Evolutionary conservation across 2,113 vertebrate species (phyloP), one percentile per base, ranked within the genome.

Genomic region (Monopterus albus): DNA sequence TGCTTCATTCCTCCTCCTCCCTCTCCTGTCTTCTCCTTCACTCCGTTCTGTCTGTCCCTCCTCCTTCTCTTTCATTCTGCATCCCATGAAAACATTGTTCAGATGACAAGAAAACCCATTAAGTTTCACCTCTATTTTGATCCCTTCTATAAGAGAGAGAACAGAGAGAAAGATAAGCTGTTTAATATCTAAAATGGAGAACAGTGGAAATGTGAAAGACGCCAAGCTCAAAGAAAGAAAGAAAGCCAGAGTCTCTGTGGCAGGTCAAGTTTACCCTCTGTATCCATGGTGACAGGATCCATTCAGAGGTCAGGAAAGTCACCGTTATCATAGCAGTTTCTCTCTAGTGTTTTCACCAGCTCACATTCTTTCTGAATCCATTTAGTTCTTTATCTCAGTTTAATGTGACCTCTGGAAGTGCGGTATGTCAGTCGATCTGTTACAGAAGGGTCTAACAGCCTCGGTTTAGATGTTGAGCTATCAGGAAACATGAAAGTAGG

Each of bases 51-150:
- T 35, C 40, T 26, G 4, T 33, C 28, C 29, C 51, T 38, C 29
- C 35, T 23, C 13, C 47, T 69, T 46, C 50, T 26, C 35, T 31
- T 55, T n/a, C 25, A 20, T 53, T 33, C 23, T 45, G n/a, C 38
- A 5, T 14, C 7, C n/a, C 58, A 42, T 39, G 35, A 57, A 64
- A 61, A 62, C 53, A 50, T 33, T 45, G 60, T 73, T 47, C 20
- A 18, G 75, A 93, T 93, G 91, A 93, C 92, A 93, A 91, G 89
- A 94, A 93, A 45, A 89, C 90, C 89, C 21, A 26, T 43, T 43
- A 6, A 1, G 3, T 46, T 13, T 33, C 56, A 52, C 53, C 56
- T 31, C 29, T 57, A 29, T 23, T 25, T 39, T 36, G n/a, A 28
- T 63, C 20, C 29, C 20, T 15, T 42, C 25, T 20, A 23, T 61